phyloP scores from a whole-genome alignment of 2,113 vertebrate species.

The Pimephales promelas region DNA sequence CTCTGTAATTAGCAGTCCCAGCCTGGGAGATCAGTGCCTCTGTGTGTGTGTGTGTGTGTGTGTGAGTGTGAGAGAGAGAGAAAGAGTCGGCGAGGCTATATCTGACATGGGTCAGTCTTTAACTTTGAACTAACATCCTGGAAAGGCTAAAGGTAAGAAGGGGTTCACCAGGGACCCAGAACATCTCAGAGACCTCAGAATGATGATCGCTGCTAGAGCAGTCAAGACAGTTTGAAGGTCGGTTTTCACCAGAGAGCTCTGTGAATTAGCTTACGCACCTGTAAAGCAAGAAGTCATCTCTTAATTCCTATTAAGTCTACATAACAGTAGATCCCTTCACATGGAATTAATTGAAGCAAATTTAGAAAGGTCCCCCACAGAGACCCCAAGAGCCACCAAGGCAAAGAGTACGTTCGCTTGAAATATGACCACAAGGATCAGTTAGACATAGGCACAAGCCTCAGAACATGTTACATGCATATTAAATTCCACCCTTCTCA shows the following conservation, averaged over 20 bases:
- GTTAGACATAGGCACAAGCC: slow-evolving; percentile 64
- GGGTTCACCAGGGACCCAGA: slow-evolving; percentile 14
- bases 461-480: slow-evolving; percentile 59
- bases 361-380: slow-evolving; percentile 59
- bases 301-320: slow-evolving; percentile 74
- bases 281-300: slow-evolving; percentile 60
- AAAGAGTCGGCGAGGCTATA: slow-evolving; percentile 60
- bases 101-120: slow-evolving; percentile 72
- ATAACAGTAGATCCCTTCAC: slow-evolving; percentile 73
- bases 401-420: slow-evolving; percentile 63
- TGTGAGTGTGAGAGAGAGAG: slow-evolving; percentile 42
- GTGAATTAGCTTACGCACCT: slow-evolving; percentile 68
- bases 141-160: slow-evolving; percentile 49
- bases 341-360: slow-evolving; percentile 74
- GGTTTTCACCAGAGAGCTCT: slow-evolving; percentile 48
- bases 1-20: slow-evolving; percentile 69
- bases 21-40: slow-evolving; percentile 27
- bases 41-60: not conserved
- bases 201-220: not conserved
- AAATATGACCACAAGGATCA: slow-evolving; percentile 68
- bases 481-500: slow-evolving; percentile 68
- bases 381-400: slow-evolving; percentile 67
- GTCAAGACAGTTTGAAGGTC: slow-evolving; percentile 32
- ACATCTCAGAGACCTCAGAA: slow-evolving; percentile 23
- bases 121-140: slow-evolving; percentile 70